Evolutionary conservation across 2,113 vertebrate genomes (phyloP).

Genomic region (Entosphenus tridentatus): DNA sequence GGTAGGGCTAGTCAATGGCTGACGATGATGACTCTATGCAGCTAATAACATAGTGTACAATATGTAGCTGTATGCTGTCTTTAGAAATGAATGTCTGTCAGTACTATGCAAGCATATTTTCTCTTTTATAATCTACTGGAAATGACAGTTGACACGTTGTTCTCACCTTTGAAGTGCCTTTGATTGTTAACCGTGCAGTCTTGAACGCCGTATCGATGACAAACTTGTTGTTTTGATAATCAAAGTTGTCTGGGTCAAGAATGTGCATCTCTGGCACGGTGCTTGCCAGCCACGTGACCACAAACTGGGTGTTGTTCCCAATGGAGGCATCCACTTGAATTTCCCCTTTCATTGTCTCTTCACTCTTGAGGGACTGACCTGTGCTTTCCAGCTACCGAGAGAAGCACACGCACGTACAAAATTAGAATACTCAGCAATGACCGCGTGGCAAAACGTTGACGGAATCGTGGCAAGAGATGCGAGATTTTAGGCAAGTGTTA

Average conservation of each 20-base stretch:
- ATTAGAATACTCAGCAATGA: no score
- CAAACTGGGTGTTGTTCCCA: conserved; percentile 24
- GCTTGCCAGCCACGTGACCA: conserved; percentile 17
- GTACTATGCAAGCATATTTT: not conserved
- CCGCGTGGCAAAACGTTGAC: no score
- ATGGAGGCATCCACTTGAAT: conserved; percentile 19
- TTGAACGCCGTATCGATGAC: conserved; percentile 8
- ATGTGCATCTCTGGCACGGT: conserved; percentile 15
- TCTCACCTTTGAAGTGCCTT: conserved; percentile 21
- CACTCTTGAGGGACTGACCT: conserved; percentile 10
- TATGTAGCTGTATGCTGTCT: no score
- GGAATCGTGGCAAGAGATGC: no score
- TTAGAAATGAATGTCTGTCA: no score
- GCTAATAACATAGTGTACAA: no score
- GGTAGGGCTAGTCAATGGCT: no score
- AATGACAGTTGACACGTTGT: not conserved
- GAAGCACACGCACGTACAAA: no score
- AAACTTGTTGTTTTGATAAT: conserved; percentile 15
- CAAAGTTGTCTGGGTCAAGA: conserved; percentile 17
- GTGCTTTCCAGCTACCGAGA: conserved; percentile 20
- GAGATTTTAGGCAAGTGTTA: no score
- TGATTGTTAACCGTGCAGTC: conserved; percentile 16
- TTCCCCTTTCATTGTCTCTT: conserved; percentile 13
- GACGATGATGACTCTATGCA: no score
- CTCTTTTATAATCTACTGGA: not conserved